Evolutionary conservation across 1,140 invertebrate species (phyloP).

Genomic region (Bombyx mandarina): DNA sequence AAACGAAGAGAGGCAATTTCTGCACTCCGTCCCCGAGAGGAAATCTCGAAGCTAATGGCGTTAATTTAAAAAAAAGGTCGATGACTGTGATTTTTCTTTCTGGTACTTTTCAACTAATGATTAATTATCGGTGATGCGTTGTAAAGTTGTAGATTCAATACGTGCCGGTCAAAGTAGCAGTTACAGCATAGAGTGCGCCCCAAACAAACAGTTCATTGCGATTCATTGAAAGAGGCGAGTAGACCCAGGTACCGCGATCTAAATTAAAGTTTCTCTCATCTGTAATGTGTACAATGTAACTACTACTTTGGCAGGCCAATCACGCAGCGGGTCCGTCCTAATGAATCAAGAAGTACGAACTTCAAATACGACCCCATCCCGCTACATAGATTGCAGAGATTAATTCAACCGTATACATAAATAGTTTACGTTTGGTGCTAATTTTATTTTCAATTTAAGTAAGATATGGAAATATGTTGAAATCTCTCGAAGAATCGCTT

Average conservation of each 20-base stretch:
- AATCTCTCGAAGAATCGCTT: too few species aligned
- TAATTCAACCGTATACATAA: too few species aligned
- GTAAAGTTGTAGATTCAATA: too few species aligned
- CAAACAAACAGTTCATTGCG: conserved; percentile 24
- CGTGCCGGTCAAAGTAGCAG: too few species aligned
- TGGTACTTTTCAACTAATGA: conserved; percentile 47
- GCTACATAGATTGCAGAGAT: too few species aligned
- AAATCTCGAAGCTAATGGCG: conserved; percentile 64
- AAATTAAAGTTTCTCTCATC: conserved; percentile 62
- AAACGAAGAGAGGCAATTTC: conserved; percentile 64
- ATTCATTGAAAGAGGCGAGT: conserved; percentile 39
- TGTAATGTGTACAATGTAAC: conserved; percentile 38
- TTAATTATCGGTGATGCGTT: conserved; percentile 42
- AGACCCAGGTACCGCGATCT: conserved; percentile 39
- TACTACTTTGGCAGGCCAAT: conserved; percentile 43
- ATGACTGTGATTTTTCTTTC: conserved; percentile 65
- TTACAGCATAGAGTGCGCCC: too few species aligned
- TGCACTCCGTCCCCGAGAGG: conserved; percentile 61
- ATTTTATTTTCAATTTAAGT: conserved; percentile 5
- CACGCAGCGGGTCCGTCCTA: conserved; percentile 47
- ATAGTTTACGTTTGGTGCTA: too few species aligned
- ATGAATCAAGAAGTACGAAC: conserved; percentile 52
- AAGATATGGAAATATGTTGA: conserved; percentile 2
- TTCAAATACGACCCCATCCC: too few species aligned
- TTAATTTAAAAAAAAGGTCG: conserved; percentile 65